Evolutionary conservation across 2,888 invertebrate species (phyloP).

Genomic region (Pyralis farinalis): DNA sequence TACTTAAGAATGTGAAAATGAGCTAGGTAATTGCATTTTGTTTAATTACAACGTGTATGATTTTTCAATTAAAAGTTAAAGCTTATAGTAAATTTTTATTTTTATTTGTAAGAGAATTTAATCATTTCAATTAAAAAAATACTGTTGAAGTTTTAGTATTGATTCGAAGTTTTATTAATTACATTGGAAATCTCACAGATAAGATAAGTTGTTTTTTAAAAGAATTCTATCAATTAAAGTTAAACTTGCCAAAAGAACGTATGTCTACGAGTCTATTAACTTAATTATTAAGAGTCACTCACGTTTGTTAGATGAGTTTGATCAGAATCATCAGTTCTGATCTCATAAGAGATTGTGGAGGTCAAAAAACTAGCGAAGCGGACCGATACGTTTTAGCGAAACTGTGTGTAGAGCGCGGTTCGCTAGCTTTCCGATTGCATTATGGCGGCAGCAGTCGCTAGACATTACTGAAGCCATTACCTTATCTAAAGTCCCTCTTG

Average conservation of each 20-base stretch:
- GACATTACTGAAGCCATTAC: constrained; percentile 79
- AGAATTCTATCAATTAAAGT: neutral
- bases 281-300: neutral
- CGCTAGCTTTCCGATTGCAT: constrained; percentile 72
- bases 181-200: neutral
- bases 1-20: too few relatives aligned
- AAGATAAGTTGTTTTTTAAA: neutral
- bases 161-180: too few relatives aligned
- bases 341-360: constrained; percentile 1
- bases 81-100: too few relatives aligned
- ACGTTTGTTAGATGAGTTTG: neutral
- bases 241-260: neutral
- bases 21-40: too few relatives aligned
- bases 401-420: constrained; percentile 48
- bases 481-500: constrained; percentile 80
- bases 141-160: too few relatives aligned
- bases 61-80: too few relatives aligned
- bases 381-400: constrained; percentile 31
- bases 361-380: constrained; percentile 21
- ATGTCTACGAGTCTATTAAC: neutral
- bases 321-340: neutral
- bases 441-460: constrained; percentile 68
- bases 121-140: too few relatives aligned
- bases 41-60: too few relatives aligned
- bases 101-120: too few relatives aligned